Evolutionary conservation across 2,113 vertebrate species (phyloP).

Genomic region (Pterocles burchelli): DNA sequence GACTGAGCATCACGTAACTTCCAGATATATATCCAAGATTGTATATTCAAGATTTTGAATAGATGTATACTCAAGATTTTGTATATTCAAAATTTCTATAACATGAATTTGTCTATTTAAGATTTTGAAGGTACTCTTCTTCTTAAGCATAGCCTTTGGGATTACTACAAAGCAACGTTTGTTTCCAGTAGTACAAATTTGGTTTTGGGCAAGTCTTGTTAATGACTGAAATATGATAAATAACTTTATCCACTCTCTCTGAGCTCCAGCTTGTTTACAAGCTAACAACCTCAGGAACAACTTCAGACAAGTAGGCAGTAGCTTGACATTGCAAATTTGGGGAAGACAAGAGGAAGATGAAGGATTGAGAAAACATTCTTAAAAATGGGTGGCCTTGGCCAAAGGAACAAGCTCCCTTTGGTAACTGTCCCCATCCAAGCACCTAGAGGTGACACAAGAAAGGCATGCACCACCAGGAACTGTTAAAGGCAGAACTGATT

Average conservation of each 20-base stretch:
- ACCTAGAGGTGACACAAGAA: not conserved
- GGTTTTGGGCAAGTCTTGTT: not conserved
- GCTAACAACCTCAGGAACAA: not conserved
- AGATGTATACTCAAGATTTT: not conserved
- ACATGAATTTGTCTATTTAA: not conserved
- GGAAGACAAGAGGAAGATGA: not conserved
- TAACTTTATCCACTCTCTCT: not conserved
- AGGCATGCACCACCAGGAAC: not conserved
- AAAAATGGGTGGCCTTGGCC: not conserved
- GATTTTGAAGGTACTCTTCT: not conserved
- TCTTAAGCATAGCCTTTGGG: not conserved
- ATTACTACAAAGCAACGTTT: not conserved
- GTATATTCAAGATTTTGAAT: not conserved
- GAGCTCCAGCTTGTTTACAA: not conserved
- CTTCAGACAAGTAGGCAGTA: not conserved
- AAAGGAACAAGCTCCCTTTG: not conserved
- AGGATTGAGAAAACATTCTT: not conserved
- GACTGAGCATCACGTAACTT: not conserved
- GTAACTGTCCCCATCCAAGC: not conserved
- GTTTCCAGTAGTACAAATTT: not conserved
- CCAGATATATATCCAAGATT: not conserved
- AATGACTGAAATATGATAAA: not conserved
- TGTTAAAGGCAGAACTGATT: not conserved
- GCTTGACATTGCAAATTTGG: not conserved
- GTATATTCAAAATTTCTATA: not conserved